Conservation (phyloP, 2,113 vertebrate genomes). For the Fulica atra region DNA sequence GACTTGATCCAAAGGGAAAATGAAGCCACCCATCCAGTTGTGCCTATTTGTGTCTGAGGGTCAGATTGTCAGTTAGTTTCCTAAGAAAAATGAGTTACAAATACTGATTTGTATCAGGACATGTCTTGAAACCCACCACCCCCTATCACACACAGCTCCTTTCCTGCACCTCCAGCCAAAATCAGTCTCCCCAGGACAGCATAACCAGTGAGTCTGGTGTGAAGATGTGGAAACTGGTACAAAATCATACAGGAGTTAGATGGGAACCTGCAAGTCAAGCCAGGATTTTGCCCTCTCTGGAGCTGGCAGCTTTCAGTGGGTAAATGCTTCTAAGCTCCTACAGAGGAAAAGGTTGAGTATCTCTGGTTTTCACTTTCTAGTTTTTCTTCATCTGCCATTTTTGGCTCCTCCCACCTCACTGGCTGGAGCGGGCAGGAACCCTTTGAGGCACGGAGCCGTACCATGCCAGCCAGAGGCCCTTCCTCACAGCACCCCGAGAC, state of each 20-base stretch:
- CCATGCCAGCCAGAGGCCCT: too few relatives aligned
- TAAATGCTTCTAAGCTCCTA: fast-evolving
- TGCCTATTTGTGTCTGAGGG: background rate
- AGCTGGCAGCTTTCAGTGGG: background rate
- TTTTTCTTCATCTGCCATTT: background rate
- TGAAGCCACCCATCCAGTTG: background rate
- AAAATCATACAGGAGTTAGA: background rate
- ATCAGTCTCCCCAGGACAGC: background rate
- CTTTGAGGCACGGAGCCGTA: fast-evolving
- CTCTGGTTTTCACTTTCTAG: fast-evolving
- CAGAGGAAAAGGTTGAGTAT: too few relatives aligned
- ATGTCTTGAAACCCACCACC: background rate
- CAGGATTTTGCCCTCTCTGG: background rate
- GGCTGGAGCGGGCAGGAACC: too few relatives aligned
- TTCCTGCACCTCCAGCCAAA: too few relatives aligned
- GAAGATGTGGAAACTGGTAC: fast-evolving
- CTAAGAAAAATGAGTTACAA: background rate
- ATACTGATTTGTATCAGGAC: background rate
- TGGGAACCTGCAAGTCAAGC: background rate
- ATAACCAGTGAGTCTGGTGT: fast-evolving
- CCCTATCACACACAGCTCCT: background rate
- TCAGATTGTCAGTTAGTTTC: background rate
- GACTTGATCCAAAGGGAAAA: background rate
- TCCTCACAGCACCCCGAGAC: background rate
- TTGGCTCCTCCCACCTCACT: too few relatives aligned